phyloP scores from a whole-genome alignment of 2,888 invertebrate genomes.

The Sepiola atlantica region DNA sequence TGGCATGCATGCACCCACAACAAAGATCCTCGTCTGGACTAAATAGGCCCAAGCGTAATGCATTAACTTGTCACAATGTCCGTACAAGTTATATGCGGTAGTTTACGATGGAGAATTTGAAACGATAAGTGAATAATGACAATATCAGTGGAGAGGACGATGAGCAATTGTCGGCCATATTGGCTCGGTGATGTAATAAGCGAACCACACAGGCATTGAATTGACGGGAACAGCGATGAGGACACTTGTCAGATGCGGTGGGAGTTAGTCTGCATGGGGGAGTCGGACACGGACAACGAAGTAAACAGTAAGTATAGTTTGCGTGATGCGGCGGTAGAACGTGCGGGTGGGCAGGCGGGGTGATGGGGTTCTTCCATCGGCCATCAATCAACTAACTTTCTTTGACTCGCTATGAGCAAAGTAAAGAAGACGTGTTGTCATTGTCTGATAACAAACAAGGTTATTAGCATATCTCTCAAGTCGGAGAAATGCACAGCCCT shows the following conservation, averaged over 20 bases:
- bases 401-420: not conserved
- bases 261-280: not conserved
- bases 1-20: not conserved
- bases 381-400: not conserved
- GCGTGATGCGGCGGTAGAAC: not conserved
- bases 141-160: not conserved
- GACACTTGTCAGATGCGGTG: not conserved
- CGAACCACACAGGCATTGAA: not conserved
- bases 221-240: not conserved
- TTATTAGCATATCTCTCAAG: not conserved
- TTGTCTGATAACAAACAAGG: not conserved
- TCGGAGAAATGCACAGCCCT: not conserved
- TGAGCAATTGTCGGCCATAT: conserved; percentile 20
- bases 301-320: not conserved
- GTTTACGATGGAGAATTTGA: not conserved
- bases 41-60: not conserved
- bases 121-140: conserved; percentile 19
- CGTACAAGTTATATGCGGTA: not conserved
- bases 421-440: not conserved
- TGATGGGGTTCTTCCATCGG: not conserved
- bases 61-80: not conserved
- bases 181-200: not conserved
- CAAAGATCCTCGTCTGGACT: not conserved
- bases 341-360: no score
- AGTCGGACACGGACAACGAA: not conserved